Base-by-base conservation (phyloP, 1,140 invertebrate genomes). In the Heliconius hermathena region DNA sequence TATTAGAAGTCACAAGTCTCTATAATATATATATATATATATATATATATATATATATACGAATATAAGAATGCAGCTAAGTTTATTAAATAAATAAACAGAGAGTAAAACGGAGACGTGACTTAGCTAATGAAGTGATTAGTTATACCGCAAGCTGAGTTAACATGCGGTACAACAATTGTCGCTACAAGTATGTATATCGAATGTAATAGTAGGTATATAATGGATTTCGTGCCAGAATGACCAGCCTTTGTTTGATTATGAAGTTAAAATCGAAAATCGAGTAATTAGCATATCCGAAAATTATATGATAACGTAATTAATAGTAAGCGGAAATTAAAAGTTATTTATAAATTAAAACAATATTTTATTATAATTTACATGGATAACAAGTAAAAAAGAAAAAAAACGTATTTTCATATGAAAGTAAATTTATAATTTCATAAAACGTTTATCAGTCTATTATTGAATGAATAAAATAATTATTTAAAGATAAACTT, bases 61-160 rank as follows among this genome's bases (percentile, higher is more conserved):
- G n/a, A n/a, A 41, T 41, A 0, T 41, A 1, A 41, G 0, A 41
- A 41, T 41, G 11, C 8, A 41, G 38, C 11, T 41, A 11, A 41
- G 38, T 41, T 41, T 11, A 41, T 41, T 9, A 60, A 60, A 13
- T 26, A 60, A 60, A 9, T n/a, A 11, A 26, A 60, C n/a, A 3
- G 22, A 26, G 57, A 60, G 22, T 60, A 13, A 60, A 60, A 60
- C 22, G 57, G 6, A 60, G 57, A 60, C 22, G 22, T 26, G 57
- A 13, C 57, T 26, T 26, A 60, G 57, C 57, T 60, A 60, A 60
- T 26, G 57, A 60, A 60, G 57, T 60, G 26, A 60, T 60, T 60
- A 60, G 57, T 22, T 60, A 3, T 26, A 60, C 57, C 57, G 57
- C 22, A 60, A 29, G 57, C 22, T 26, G 57, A 8, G 22, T 60